Base-by-base conservation (phyloP, 2,888 invertebrate species). In the Augochlorella aurata region DNA sequence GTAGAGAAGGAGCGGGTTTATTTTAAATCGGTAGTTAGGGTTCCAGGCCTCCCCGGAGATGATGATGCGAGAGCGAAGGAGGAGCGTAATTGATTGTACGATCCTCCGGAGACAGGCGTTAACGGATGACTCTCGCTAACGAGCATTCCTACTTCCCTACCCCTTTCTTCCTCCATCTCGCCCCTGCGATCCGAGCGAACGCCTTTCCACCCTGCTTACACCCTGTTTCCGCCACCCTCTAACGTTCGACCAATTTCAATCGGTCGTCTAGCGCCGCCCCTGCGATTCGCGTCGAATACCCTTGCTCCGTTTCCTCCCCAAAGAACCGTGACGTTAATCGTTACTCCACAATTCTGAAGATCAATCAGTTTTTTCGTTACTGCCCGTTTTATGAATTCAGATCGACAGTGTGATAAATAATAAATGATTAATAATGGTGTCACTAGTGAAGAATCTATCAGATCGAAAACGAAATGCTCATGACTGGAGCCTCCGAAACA, bases 111-210 rank as follows among this genome's bases (percentile, higher is more conserved):
- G 93, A 93, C 93, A 93, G 93, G 92, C 93, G 93, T 92, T 93
- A 93, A 93, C 93, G 93, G 92, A 93, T 93, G 93, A 92, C 93
- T 93, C 92, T 92, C 88, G 91, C 92, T 93, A 93, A 93, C 93
- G 93, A 93, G 93, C 93, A 93, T 93, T 93, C 93, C 93, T 89
- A 91, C 91, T 88, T 87, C 89, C 88, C 90, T 85, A 86, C 86
- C 90, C 87, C 77, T 84, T 85, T 83, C 84, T 77, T 79, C 87
- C 77, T 73, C 74, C 80, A 75, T 76, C 74, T 77, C 79, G 77
- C 69, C 82, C 75, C 79, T 63, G 49, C 49, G 71, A 71, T 24
- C 66, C 50, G 29, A n/a, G n/a, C 65, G 44, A n/a, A 10, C 18
- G 65, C n/a, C 65, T 65, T 65, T 65, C n/a, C 44, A 29, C 85